Evolutionary conservation across 2,888 invertebrate genomes (phyloP), one percentile per base, ranked within the genome.

Genomic region (Camponotus fellah): DNA sequence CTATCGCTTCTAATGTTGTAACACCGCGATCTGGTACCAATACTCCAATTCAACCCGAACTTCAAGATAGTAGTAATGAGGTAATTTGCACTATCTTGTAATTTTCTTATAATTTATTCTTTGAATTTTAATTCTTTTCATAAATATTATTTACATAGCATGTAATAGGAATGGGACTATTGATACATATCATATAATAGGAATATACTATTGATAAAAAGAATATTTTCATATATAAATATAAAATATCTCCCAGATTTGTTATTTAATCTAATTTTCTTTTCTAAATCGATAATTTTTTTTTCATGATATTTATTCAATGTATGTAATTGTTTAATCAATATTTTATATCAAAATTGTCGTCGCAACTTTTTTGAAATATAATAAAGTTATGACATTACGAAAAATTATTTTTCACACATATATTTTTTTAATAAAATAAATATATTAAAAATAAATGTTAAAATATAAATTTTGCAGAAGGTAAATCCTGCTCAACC

Each of bases 401-500:
- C n/a, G 26, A 62, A 17, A 64, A 14, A 75, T 32, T 17, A n/a
- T 68, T 71, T 81, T 71, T 32, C 26, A 26, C 26, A 40, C 21
- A 8, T 43, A 60, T 6, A 2, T 46, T 10, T n/a, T 10, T 3
- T 62, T 62, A 40, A 60, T 58, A 58, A 46, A 12, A 43, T 43
- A 43, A 12, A 43, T 43, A 46, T 46, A 46, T 46, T 26, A n/a
- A 58, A 32, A 26, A 26, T 26, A 46, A 75, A 82, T 53, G 37
- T 81, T 37, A 17, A 0, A 53, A 64, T 49, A 26, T 74, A 32
- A 62, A 65, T 85, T 46, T 37, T 85, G n/a, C 17, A 89, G 88
- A 89, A 89, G 72, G 65, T 69, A 68, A 88, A 81, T 74, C 86
- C 89, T 66, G 80, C 90, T 46, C 94, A 94, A 86, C 96, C 96